Base-by-base conservation (phyloP, 1,140 invertebrate species). In the Pseudomyrmex flavicornis region DNA sequence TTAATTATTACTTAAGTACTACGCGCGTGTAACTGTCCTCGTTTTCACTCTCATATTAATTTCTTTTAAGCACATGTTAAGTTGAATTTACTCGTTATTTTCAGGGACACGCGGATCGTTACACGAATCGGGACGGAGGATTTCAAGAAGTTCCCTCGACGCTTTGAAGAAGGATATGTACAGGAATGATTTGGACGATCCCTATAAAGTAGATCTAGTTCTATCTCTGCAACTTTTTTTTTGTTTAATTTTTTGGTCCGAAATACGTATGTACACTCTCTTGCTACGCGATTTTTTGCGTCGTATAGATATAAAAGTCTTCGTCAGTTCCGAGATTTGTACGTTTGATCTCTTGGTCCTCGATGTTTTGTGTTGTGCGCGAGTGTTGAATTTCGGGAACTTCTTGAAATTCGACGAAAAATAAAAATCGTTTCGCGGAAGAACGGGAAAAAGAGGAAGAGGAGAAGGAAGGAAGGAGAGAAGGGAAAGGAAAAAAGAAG, bases 1-100 rank as follows among this genome's bases (percentile, higher is more conserved):
- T 83, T 89, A 88, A n/a, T 80, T 87, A 87, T 46, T 46, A 15
- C 82, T 90, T 88, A 84, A 56, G 63, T 10, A 26, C 68, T 83
- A 86, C 13, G 62, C 79, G 15, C 52, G 22, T 76, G 46, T 77
- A 17, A 56, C 54, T 80, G 54, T 54, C 54, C 59, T 46, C 35
- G 65, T 70, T 80, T 85, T 59, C 82, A 65, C 15, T 80, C 62
- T 68, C 50, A 56, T n/a, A n/a, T 26, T 26, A 26, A 3, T 50
- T 70, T 75, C 46, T 5, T 70, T 72, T 83, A 85, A 87, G 83
- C 85, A 88, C 77, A 66, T 70, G 68, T 56, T 59, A 85, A 69
- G 66, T 82, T 50, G 58, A 72, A 82, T 35, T 85, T 72, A 89
- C 48, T 20, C 48, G 26, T 82, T 85, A 65, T 56, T 3, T 3